phyloP scores from a whole-genome alignment of 2,113 vertebrate genomes.

The Tupaia tana region DNA sequence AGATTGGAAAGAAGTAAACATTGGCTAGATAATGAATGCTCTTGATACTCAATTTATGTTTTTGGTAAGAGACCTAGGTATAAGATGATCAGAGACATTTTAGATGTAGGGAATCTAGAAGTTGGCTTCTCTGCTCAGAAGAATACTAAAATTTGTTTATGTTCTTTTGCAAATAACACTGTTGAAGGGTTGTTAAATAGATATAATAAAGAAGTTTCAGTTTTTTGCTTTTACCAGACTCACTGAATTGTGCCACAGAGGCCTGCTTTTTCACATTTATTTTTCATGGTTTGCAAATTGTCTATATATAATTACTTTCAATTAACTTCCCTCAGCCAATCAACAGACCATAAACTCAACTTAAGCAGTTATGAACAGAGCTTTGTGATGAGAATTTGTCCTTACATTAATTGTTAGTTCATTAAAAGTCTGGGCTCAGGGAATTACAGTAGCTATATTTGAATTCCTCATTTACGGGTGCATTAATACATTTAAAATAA shows the following conservation, averaged over 20 bases:
- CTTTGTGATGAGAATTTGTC: slow-evolving; percentile 85
- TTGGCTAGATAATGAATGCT: background rate
- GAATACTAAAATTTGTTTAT: slow-evolving; percentile 44
- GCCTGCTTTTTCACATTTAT: slow-evolving; percentile 81
- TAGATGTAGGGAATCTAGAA: slow-evolving; percentile 7
- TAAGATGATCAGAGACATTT: slow-evolving; percentile 23
- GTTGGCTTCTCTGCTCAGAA: slow-evolving; percentile 18
- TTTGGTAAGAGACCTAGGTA: background rate
- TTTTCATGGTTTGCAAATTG: slow-evolving; percentile 81
- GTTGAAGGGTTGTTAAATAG: slow-evolving; percentile 38
- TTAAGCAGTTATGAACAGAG: slow-evolving; percentile 82
- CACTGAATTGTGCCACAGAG: slow-evolving; percentile 70
- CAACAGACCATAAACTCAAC: slow-evolving; percentile 84
- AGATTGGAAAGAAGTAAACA: background rate
- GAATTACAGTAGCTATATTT: slow-evolving; percentile 80
- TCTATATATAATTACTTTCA: slow-evolving; percentile 86
- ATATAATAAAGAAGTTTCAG: slow-evolving; percentile 66
- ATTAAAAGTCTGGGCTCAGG: slow-evolving; percentile 80
- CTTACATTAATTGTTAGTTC: slow-evolving; percentile 84
- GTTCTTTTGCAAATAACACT: slow-evolving; percentile 68
- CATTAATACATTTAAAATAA: slow-evolving; percentile 75
- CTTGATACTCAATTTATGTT: slow-evolving; percentile 10
- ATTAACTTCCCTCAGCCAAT: slow-evolving; percentile 85
- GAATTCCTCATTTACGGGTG: slow-evolving; percentile 77
- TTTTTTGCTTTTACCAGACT: slow-evolving; percentile 67